phyloP scores from a whole-genome alignment of 1,140 invertebrate genomes.

The Mizuhopecten yessoensis region DNA sequence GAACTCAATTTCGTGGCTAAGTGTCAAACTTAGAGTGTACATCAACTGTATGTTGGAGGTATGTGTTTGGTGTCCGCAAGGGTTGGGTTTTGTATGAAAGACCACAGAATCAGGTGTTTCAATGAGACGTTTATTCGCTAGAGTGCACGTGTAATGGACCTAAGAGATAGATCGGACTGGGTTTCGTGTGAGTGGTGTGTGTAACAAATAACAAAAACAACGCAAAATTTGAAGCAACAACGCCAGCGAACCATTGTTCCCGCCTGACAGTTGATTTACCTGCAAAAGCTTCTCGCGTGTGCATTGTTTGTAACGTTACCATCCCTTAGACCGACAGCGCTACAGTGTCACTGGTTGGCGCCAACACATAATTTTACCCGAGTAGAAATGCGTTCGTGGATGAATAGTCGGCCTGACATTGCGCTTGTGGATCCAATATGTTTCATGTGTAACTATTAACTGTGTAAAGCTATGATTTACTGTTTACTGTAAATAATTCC shows the following conservation, averaged over 20 bases:
- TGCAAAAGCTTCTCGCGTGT: constrained; percentile 23
- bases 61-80: neutral
- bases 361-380: neutral
- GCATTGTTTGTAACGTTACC: constrained; percentile 26
- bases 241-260: constrained; percentile 22
- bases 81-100: too few relatives aligned
- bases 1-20: too few relatives aligned
- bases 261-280: constrained; percentile 37
- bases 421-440: neutral
- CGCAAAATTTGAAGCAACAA: neutral
- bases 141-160: neutral
- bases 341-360: neutral
- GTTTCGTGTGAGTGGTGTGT: constrained; percentile 2
- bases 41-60: neutral
- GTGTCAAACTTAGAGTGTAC: neutral
- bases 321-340: neutral
- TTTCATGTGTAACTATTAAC: neutral
- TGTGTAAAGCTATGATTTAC: too few relatives aligned
- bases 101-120: neutral
- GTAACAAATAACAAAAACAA: neutral
- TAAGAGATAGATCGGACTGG: neutral
- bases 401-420: neutral
- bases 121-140: constrained; percentile 16
- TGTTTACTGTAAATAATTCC: too few relatives aligned
- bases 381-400: neutral